These are phyloP conservation scores for Leucophenga maculata DNA, from an alignment of 2,888 invertebrate species.

Conservation along the genomic window DNA sequence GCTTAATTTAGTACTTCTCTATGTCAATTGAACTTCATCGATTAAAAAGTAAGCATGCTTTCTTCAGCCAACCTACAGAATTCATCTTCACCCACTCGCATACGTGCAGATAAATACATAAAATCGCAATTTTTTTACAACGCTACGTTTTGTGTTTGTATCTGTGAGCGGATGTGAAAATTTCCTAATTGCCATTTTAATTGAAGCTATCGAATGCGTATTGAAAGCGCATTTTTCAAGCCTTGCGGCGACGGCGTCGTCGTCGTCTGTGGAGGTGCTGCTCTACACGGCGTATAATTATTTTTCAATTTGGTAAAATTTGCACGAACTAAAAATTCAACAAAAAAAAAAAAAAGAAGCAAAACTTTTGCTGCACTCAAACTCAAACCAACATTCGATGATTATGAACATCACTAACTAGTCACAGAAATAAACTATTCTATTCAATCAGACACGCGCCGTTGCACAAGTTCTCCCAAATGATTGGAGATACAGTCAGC, in stretches of 20 bases:
- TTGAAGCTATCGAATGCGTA: slow-evolving; percentile 45
- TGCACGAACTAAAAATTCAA: background rate
- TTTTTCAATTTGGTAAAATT: slow-evolving; percentile 10
- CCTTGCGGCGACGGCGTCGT: too few relatives aligned
- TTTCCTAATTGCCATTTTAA: slow-evolving; percentile 58
- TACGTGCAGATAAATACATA: background rate
- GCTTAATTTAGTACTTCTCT: too few relatives aligned
- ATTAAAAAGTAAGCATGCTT: too few relatives aligned
- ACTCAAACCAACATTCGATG: too few relatives aligned
- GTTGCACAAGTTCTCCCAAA: too few relatives aligned
- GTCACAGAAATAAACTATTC: slow-evolving; percentile 11
- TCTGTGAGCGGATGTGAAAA: slow-evolving; percentile 48
- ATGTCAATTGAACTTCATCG: too few relatives aligned
- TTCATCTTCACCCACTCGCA: background rate
- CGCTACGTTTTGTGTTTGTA: background rate
- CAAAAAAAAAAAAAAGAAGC: too few relatives aligned
- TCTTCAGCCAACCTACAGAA: too few relatives aligned
- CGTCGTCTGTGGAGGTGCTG: background rate
- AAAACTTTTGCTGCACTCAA: too few relatives aligned
- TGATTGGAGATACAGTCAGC: slow-evolving; percentile 24
- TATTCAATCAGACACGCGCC: too few relatives aligned
- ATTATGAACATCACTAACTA: slow-evolving; percentile 34
- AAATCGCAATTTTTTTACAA: background rate
- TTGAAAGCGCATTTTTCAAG: slow-evolving; percentile 27
- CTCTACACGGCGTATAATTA: background rate